Evolutionary conservation across 53 echinoderm and acorn worm genomes (phyloP).

Genomic region (Stichopus horrens): DNA sequence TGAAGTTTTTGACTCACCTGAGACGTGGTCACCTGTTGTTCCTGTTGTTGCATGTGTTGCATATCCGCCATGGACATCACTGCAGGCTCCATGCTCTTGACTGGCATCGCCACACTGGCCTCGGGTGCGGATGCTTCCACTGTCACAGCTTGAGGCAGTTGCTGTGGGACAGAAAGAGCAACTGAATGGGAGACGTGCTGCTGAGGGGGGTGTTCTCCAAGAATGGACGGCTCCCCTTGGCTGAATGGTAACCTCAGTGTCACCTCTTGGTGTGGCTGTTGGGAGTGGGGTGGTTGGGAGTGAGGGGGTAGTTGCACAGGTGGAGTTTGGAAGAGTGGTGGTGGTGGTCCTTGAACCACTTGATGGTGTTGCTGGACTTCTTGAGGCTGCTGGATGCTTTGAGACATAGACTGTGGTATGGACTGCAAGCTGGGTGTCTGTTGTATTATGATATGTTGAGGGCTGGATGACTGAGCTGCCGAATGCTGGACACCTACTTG

Average conservation of each 20-base stretch:
- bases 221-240: neutral
- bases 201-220: neutral
- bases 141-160: neutral
- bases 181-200: constrained; percentile 7
- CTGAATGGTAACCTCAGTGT: constrained; percentile 24
- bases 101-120: neutral
- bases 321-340: constrained; percentile 40
- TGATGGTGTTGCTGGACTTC: constrained; percentile 38
- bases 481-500: constrained; percentile 29
- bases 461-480: constrained; percentile 42
- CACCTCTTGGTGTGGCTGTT: constrained; percentile 45
- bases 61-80: constrained; percentile 22
- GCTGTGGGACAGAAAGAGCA: constrained; percentile 1
- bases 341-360: constrained; percentile 37
- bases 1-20: neutral
- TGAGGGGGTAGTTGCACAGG: constrained; percentile 53
- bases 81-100: constrained; percentile 3
- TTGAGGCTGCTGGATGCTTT: constrained; percentile 14
- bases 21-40: neutral
- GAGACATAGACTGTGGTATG: neutral
- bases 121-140: neutral
- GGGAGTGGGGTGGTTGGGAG: constrained; percentile 12
- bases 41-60: neutral
- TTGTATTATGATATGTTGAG: constrained; percentile 39
- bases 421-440: constrained; percentile 45